These are phyloP conservation scores for Drosophila paramelanica DNA, from an alignment of 2,888 invertebrate genomes.

Conservation along the genomic window DNA sequence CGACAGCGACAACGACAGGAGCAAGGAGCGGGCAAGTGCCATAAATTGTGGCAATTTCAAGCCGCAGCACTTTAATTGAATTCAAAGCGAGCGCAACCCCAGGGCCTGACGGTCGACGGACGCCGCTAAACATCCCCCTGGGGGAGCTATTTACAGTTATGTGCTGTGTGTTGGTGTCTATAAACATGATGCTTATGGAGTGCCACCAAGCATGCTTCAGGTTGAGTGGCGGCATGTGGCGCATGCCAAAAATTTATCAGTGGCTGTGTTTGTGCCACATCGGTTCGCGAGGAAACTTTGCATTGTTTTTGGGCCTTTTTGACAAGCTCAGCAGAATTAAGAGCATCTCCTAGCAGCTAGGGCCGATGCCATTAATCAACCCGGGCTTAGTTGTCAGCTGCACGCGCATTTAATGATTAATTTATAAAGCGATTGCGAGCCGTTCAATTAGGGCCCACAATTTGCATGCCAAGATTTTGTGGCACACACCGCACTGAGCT, in stretches of 20 bases:
- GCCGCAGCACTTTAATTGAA: conserved; percentile 83
- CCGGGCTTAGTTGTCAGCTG: conserved; percentile 66
- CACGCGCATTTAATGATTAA: conserved; percentile 73
- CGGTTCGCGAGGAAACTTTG: conserved; percentile 21
- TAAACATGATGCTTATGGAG: conserved; percentile 76
- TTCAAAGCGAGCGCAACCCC: conserved; percentile 70
- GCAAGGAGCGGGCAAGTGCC: conserved; percentile 63
- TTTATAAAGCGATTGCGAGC: conserved; percentile 57
- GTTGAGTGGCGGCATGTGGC: conserved; percentile 65
- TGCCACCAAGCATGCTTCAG: conserved; percentile 63
- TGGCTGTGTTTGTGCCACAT: conserved; percentile 11
- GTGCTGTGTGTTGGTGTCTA: conserved; percentile 59
- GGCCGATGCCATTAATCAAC: conserved; percentile 77
- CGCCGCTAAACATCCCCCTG: conserved; percentile 84
- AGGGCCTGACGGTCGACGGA: conserved; percentile 55
- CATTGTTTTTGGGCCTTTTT: conserved; percentile 62
- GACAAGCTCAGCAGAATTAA: conserved; percentile 73
- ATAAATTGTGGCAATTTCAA: conserved; percentile 80
- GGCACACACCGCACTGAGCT: conserved; percentile 8
- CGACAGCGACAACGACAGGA: conserved; percentile 14
- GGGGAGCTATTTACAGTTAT: conserved; percentile 84
- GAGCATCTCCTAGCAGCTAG: conserved; percentile 47
- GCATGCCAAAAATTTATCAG: conserved; percentile 31
- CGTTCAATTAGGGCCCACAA: conserved; percentile 70
- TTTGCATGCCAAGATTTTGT: conserved; percentile 65